Evolutionary conservation across 2,797 vertebrate species (phyloP).

Genomic region (Chloroceryle inda): DNA sequence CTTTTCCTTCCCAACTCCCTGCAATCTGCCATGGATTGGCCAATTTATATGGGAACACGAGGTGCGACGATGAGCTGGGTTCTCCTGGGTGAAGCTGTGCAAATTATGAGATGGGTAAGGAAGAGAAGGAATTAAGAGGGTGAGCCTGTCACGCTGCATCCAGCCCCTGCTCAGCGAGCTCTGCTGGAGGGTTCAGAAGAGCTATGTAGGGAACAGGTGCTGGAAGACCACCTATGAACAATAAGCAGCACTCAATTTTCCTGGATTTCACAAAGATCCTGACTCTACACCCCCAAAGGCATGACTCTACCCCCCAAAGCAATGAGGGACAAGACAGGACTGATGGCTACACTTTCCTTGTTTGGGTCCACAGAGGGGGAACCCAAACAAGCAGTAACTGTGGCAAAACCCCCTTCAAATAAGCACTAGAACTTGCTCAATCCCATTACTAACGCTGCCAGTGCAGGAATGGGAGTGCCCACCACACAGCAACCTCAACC

Average conservation of each 20-base stretch:
- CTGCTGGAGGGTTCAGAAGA: not conserved
- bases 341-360: not conserved
- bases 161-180: not conserved
- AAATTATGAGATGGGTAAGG: not conserved
- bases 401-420: not conserved
- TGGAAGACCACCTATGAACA: not conserved
- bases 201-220: not conserved
- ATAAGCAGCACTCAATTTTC: not conserved
- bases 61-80: not conserved
- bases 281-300: not conserved
- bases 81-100: not conserved
- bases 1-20: not conserved
- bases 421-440: not conserved
- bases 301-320: no score
- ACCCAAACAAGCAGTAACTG: not conserved
- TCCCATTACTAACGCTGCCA: not conserved
- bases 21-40: rapidly evolving
- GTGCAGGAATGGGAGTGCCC: not conserved
- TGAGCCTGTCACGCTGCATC: not conserved
- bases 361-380: no score
- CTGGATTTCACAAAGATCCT: not conserved
- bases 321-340: not conserved
- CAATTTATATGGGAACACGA: not conserved
- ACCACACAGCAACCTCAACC: rapidly evolving
- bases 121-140: not conserved